Percentiles rank a stretch among this genome's conserved stretches.
Conservation (phyloP, 2,113 vertebrate genomes). For the Recurvirostra avosetta region DNA sequence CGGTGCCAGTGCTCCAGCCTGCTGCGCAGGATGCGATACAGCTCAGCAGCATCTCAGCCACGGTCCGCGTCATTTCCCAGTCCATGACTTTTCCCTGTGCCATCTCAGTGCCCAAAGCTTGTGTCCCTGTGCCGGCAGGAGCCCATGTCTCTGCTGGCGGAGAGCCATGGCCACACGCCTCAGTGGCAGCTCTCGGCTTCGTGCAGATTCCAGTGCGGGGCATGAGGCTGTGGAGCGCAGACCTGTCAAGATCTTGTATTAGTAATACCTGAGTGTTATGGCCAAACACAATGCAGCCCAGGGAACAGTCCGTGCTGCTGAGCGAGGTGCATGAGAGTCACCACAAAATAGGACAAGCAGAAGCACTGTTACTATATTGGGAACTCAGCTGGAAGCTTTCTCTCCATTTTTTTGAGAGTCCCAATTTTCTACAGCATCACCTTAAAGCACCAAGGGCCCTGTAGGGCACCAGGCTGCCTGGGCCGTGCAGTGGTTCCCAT, state of each 20-base stretch:
- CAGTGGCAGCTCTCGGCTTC: background rate
- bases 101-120: background rate
- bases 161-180: background rate
- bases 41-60: background rate
- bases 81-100: background rate
- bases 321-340: background rate
- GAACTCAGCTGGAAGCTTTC: background rate
- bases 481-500: too few species aligned
- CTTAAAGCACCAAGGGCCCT: background rate
- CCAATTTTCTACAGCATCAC: background rate
- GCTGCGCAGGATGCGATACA: background rate
- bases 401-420: background rate
- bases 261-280: background rate
- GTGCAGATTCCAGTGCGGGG: background rate
- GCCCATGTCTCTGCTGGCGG: background rate
- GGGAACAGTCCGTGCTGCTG: background rate
- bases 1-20: background rate
- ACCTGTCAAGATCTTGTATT: background rate
- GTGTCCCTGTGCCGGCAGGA: background rate
- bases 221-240: background rate
- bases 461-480: rapidly evolving
- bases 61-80: background rate
- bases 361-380: background rate
- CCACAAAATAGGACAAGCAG: background rate
- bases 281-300: background rate